Evolutionary conservation across 2,888 invertebrate species (phyloP).

Genomic region (Muschampia plurimacula): DNA sequence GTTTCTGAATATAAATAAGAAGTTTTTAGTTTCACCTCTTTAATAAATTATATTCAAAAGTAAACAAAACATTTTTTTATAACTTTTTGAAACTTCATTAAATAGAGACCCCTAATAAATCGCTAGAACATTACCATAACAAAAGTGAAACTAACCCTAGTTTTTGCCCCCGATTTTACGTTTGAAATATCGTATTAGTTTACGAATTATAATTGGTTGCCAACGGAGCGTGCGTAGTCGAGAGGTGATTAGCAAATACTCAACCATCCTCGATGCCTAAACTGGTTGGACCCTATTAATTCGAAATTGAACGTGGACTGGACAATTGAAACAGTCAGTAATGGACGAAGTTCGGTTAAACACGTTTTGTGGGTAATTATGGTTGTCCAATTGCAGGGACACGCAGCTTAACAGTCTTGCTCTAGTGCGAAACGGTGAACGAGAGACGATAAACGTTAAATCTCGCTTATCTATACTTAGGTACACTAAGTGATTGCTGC

Average conservation of each 20-base stretch:
- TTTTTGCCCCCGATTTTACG: slow-evolving; percentile 5
- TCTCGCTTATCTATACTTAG: not conserved
- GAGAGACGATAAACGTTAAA: not conserved
- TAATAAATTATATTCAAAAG: no score
- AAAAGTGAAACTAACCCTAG: slow-evolving; percentile 11
- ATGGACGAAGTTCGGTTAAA: slow-evolving; percentile 65
- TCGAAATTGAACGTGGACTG: slow-evolving; percentile 66
- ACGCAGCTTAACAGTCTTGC: slow-evolving; percentile 42
- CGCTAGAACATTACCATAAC: not conserved
- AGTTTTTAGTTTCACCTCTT: no score
- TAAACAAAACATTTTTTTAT: no score
- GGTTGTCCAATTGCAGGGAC: slow-evolving; percentile 63
- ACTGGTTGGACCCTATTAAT: slow-evolving; percentile 69
- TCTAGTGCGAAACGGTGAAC: slow-evolving; percentile 1
- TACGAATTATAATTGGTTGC: slow-evolving; percentile 58
- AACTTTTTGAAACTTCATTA: not conserved
- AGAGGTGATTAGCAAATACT: slow-evolving; percentile 71
- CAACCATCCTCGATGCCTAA: slow-evolving; percentile 66
- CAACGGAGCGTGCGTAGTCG: slow-evolving; percentile 55
- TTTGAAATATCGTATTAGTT: slow-evolving; percentile 33
- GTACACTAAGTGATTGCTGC: not conserved
- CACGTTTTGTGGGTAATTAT: slow-evolving; percentile 75
- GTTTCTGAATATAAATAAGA: no score
- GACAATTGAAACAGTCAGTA: slow-evolving; percentile 69
- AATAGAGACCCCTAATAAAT: not conserved